Base-by-base conservation (phyloP, 2,888 invertebrate species). In the Epirrita christyi region DNA sequence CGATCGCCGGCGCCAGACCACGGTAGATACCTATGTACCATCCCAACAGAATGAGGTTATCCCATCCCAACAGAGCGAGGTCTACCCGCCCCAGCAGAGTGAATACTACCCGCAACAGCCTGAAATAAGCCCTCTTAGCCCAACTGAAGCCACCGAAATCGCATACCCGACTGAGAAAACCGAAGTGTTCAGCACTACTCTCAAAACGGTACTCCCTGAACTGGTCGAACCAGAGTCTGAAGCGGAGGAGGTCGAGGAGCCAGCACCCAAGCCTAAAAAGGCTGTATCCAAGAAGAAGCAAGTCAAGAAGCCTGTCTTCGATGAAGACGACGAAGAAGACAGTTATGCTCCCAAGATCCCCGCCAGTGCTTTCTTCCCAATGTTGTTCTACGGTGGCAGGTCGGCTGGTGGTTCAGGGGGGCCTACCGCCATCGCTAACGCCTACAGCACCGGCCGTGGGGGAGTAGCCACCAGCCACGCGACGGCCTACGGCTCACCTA, bases 381-480 rank as follows among this genome's bases (percentile, higher is more conserved):
- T 95, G 89, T 93, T 94, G 80, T 94, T 95, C 72, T 86, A 76
- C 46, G 84, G 90, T 0, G 82, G 88, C 0, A 80, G 92, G 47
- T 75, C 87, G 0, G 86, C 86, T 0, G 86, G 87, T 14, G 85
- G 86, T n/a, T 92, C 93, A 0, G 94, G 94, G 3, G 92, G 93
- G 0, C 93, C 95, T 9, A 95, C 94, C 0, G 95, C 95, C 1
- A 93, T 96, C 13, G 95, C 96, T 28, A 96, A 96, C 73, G 94
- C 95, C 55, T 95, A 94, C 77, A 95, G 95, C 74, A 95, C 95
- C 0, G 94, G 94, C 1, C 93, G 93, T 63, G 94, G 95, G 2
- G 95, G 95, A 0, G 94, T 95, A 1, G 95, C 95, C 9, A 94
- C 93, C 56, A 95, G 95, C 65, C 95, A 95, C 65, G 95, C 96